A percentile compares a stretch with the other conserved stretches of the same genome.
Evolutionary conservation across 2,797 vertebrate species (phyloP).

Genomic region (Chloroceryle amazona): DNA sequence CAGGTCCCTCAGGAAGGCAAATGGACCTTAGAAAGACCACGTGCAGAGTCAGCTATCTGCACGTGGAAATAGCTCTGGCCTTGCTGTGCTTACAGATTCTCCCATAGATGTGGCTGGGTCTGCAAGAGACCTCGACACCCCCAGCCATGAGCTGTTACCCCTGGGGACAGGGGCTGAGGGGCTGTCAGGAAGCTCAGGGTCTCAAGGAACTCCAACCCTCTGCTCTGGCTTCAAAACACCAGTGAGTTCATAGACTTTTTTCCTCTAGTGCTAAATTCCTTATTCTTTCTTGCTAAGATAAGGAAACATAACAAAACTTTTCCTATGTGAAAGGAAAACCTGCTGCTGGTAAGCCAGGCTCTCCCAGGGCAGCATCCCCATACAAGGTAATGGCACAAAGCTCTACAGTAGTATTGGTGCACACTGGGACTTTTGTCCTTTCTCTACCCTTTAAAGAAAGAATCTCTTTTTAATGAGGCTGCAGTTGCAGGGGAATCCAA

Average conservation of each 20-base stretch:
- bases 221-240: background rate
- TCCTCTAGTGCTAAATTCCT: background rate
- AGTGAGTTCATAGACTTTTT: background rate
- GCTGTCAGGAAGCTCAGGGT: background rate
- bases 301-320: background rate
- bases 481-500: background rate
- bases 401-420: background rate
- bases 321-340: background rate
- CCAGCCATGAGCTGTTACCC: background rate
- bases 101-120: background rate
- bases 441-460: background rate
- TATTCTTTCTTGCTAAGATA: background rate
- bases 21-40: background rate
- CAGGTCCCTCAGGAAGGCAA: background rate
- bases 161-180: rapidly evolving
- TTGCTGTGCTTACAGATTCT: background rate
- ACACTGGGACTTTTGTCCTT: background rate
- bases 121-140: background rate
- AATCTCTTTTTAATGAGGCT: background rate
- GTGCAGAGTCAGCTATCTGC: rapidly evolving
- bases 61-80: background rate
- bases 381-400: background rate
- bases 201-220: background rate
- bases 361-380: background rate
- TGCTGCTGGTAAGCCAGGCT: background rate